phyloP scores from a whole-genome alignment of 2,888 invertebrate species.

The Dexiosoma caninum region DNA sequence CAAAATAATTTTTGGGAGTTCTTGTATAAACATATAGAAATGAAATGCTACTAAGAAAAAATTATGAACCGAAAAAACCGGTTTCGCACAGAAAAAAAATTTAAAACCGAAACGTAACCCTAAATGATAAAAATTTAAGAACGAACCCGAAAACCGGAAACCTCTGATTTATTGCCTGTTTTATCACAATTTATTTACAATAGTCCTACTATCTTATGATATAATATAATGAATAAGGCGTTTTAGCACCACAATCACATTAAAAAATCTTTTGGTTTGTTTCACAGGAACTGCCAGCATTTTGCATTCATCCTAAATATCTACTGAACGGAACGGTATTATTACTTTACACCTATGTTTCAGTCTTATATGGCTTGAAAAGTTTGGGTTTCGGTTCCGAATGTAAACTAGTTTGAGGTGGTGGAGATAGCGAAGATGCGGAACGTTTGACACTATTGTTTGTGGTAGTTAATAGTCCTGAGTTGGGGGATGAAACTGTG shows the following conservation, averaged over 20 bases:
- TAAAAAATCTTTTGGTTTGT: conserved; percentile 31
- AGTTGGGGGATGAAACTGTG: conserved; percentile 58
- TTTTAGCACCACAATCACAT: conserved; percentile 64
- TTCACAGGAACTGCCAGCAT: conserved; percentile 48
- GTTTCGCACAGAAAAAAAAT: too few relatives aligned
- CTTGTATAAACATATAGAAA: too few relatives aligned
- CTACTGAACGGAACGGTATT: not conserved
- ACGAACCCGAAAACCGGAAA: too few relatives aligned
- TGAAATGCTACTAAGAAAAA: too few relatives aligned
- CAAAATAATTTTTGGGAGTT: too few relatives aligned
- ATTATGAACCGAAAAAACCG: too few relatives aligned
- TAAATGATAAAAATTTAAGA: too few relatives aligned
- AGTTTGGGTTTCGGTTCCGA: conserved; percentile 81
- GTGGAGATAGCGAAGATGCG: conserved; percentile 70
- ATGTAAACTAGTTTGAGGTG: conserved; percentile 67
- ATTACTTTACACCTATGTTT: conserved; percentile 68
- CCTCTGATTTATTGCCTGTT: too few relatives aligned
- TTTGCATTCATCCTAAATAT: conserved; percentile 10
- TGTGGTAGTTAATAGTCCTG: conserved; percentile 68
- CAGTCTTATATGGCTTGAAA: conserved; percentile 86
- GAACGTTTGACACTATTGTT: conserved; percentile 65
- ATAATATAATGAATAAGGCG: too few relatives aligned
- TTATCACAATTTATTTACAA: too few relatives aligned
- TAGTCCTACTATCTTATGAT: too few relatives aligned
- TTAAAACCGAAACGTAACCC: too few relatives aligned